These are phyloP conservation scores for Syrrhaptes paradoxus DNA, from an alignment of 2,113 vertebrate genomes.

Conservation along the genomic window DNA sequence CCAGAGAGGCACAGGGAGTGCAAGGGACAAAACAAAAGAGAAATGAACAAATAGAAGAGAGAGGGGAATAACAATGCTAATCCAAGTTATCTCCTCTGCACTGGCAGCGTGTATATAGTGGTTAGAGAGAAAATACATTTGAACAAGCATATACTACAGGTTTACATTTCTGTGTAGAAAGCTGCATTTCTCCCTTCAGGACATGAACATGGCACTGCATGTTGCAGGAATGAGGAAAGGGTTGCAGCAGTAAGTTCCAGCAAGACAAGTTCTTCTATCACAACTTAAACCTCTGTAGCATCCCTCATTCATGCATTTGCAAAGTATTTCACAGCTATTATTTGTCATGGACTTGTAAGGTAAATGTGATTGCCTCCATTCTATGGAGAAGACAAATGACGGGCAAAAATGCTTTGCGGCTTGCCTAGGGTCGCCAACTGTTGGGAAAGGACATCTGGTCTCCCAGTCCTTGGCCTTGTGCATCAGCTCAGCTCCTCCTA, in stretches of 20 bases:
- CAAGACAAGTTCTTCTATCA: neutral
- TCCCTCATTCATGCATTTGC: neutral
- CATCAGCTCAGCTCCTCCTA: neutral
- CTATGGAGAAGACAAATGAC: neutral
- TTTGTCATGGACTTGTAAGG: neutral
- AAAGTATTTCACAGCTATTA: neutral
- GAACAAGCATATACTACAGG: neutral
- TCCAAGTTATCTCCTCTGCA: neutral
- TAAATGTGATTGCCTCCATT: neutral
- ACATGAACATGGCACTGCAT: neutral
- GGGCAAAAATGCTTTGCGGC: neutral
- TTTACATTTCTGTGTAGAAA: neutral
- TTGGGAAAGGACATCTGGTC: neutral
- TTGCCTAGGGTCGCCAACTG: neutral
- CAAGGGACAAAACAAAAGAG: neutral
- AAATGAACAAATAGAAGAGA: neutral
- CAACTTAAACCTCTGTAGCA: neutral
- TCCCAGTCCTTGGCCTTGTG: neutral
- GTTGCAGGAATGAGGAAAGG: neutral
- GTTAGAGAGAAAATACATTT: neutral
- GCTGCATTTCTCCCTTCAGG: neutral
- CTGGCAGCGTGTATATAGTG: neutral
- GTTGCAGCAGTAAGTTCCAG: neutral
- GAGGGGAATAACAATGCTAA: neutral
- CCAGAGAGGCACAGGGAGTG: neutral